A percentile compares a stretch with the other conserved stretches of the same genome.
Conservation (phyloP, 2,113 vertebrate genomes). For the Erinaceus europaeus region DNA sequence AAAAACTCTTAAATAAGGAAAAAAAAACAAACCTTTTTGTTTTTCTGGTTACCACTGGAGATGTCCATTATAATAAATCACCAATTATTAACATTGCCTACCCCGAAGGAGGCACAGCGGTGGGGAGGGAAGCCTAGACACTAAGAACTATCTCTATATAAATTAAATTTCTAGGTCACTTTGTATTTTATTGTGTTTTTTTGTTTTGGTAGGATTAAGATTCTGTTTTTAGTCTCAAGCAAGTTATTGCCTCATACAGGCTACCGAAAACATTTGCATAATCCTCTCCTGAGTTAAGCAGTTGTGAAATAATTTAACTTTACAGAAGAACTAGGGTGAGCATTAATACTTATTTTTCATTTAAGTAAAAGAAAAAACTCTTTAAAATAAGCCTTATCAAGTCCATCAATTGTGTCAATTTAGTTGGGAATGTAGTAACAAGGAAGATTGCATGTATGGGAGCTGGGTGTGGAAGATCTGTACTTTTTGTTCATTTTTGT, state of each 20-base stretch:
- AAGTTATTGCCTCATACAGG: background rate
- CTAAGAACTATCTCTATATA: no score
- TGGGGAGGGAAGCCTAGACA: no score
- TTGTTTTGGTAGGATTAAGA: background rate
- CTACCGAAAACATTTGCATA: slow-evolving; percentile 7
- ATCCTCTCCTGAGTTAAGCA: slow-evolving; percentile 33
- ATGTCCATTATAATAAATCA: background rate
- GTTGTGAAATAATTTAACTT: background rate
- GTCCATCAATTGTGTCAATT: background rate
- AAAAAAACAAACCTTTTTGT: no score
- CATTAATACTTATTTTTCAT: slow-evolving; percentile 6
- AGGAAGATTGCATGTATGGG: background rate
- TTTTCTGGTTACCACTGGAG: background rate
- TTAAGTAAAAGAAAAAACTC: background rate
- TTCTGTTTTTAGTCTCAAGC: slow-evolving; percentile 20
- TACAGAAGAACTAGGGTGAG: background rate
- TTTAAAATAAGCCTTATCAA: background rate
- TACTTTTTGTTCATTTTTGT: background rate
- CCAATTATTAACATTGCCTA: background rate
- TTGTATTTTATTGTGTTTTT: slow-evolving; percentile 25
- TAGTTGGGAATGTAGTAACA: background rate
- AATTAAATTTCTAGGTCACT: slow-evolving; percentile 1
- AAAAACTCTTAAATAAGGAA: no score
- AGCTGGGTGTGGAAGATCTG: no score
- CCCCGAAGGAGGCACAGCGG: no score